Conservation (phyloP, 35 echinoderm and acorn worm genomes). For the Diadema setosum region DNA sequence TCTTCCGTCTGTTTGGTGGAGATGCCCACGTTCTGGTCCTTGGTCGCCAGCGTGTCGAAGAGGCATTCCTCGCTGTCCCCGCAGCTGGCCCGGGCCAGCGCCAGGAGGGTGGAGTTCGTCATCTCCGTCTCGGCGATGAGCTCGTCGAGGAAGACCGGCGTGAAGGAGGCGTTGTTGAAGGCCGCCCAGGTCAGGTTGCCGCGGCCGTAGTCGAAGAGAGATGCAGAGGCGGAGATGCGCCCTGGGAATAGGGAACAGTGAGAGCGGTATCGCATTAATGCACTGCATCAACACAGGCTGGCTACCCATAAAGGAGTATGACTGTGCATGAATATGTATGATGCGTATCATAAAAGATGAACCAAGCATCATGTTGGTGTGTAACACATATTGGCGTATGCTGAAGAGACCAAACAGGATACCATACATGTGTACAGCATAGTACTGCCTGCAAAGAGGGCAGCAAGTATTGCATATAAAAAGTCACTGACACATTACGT, state of each 20-base stretch:
- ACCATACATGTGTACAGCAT: no score
- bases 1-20: conserved; percentile 54
- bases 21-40: conserved; percentile 29
- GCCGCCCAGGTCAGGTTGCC: conserved; percentile 19
- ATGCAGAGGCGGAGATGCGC: conserved; percentile 34
- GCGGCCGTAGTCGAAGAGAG: conserved; percentile 53
- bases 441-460: no score
- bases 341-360: no score
- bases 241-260: conserved; percentile 23
- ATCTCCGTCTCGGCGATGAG: not conserved
- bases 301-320: no score
- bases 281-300: no score
- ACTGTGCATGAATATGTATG: no score
- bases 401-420: no score
- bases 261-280: no score
- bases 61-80: conserved; percentile 57
- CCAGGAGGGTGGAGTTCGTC: not conserved
- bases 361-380: no score
- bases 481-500: no score
- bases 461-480: no score
- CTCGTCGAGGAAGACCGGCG: conserved; percentile 70
- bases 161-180: conserved; percentile 62
- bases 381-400: no score
- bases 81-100: conserved; percentile 5
- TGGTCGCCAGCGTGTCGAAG: conserved; percentile 68